A percentile compares a stretch with the other conserved stretches of the same genome.
Conservation (phyloP, 2,797 vertebrate genomes). For the Chaetophractus vellerosus region DNA sequence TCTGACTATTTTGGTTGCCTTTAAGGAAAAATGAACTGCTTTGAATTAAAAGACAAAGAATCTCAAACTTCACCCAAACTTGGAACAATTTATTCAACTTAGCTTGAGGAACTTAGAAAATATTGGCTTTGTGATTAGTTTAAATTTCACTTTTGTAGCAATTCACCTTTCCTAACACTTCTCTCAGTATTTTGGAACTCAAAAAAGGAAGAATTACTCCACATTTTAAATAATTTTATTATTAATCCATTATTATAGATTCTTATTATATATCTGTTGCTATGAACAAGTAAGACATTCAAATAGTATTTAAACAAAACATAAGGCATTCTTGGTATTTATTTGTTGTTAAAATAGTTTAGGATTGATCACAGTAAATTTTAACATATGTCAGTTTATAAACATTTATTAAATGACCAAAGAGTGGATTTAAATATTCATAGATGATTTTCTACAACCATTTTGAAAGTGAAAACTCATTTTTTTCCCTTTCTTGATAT, state of each 20-base stretch:
- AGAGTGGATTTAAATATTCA: neutral
- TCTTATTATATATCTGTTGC: constrained; percentile 57
- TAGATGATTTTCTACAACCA: constrained; percentile 2
- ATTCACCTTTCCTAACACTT: constrained; percentile 66
- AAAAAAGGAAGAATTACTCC: constrained; percentile 59
- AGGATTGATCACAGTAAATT: constrained; percentile 17
- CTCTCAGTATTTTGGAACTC: constrained; percentile 66
- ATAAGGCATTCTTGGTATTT: constrained; percentile 38
- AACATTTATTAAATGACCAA: constrained; percentile 57
- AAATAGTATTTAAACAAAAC: constrained; percentile 60
- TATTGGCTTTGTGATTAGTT: constrained; percentile 71
- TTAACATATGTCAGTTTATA: constrained; percentile 1
- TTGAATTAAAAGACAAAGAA: constrained; percentile 82
- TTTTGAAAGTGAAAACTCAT: constrained; percentile 64
- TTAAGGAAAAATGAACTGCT: constrained; percentile 83
- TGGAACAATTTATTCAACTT: constrained; percentile 74
- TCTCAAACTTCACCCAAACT: constrained; percentile 79
- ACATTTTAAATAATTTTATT: constrained; percentile 52
- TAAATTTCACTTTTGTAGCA: constrained; percentile 73
- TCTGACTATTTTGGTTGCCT: constrained; percentile 86
- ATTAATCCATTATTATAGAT: constrained; percentile 64
- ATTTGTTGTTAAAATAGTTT: constrained; percentile 49
- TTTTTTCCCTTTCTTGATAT: constrained; percentile 38
- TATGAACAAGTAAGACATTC: constrained; percentile 50
- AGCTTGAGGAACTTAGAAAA: constrained; percentile 73